Base-by-base conservation (phyloP, 2,888 invertebrate genomes). In the Chrysomela aeneicollis region DNA sequence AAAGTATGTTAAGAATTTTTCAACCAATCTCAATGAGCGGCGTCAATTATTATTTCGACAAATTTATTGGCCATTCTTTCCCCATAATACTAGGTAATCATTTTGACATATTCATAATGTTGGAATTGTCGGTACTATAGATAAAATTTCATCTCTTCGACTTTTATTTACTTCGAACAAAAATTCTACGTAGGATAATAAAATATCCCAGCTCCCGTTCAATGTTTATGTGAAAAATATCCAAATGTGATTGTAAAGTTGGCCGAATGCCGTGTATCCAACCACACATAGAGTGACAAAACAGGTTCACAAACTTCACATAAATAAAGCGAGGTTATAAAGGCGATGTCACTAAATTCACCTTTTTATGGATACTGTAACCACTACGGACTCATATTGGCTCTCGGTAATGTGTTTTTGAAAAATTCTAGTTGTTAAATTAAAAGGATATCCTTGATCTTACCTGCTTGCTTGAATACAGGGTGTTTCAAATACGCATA, bases 161-260 rank as follows among this genome's bases (percentile, higher is more conserved):
- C 78, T 74, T 79, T 79, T 76, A 78, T 77, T 71, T 60, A 63
- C 73, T 67, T 71, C 67, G 69, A 67, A 71, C 71, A 69, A 76
- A 77, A 78, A 62, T 59, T 62, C 59, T 52, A 59, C 54, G 78
- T 78, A 77, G 76, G 72, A 76, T 76, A 76, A 74, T 51, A 37
- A 74, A 74, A 76, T 74, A 73, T 60, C 70, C 68, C 61, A 66
- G 75, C 76, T 77, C 69, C 76, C 66, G 77, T 71, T 69, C 70
- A 67, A 75, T 75, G 77, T 79, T 79, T 79, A 78, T 73, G 78
- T 71, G 74, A 73, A 77, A 78, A 76, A 77, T 78, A 78, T 69
- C 74, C 77, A 77, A 79, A 78, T 78, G 72, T 65, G 77, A 76
- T 72, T 69, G 72, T 73, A 72, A 71, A 71, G 66, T 71, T 73